Conservation (phyloP, 2,888 invertebrate species). For the Pachycephus smyrnensis region DNA sequence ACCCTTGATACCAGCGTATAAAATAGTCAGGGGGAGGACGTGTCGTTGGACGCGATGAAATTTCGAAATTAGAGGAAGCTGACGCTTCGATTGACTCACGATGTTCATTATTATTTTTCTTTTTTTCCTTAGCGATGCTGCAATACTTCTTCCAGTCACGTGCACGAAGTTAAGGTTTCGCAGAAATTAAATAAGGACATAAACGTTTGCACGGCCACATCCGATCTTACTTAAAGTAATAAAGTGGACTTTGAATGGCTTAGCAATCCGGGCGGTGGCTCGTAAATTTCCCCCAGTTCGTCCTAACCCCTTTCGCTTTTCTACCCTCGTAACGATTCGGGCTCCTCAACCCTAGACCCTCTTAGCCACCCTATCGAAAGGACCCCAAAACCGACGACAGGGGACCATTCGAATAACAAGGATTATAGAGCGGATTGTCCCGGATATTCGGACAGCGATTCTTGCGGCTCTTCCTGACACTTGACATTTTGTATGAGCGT, state of each 20-base stretch:
- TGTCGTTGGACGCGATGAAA: background rate
- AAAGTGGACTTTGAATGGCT: slow-evolving; percentile 50
- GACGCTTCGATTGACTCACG: background rate
- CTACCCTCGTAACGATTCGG: slow-evolving; percentile 12
- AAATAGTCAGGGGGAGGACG: background rate
- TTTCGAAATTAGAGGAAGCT: background rate
- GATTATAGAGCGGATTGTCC: slow-evolving; percentile 39
- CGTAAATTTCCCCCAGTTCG: slow-evolving; percentile 44
- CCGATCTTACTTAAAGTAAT: slow-evolving; percentile 49
- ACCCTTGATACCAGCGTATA: background rate
- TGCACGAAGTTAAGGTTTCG: background rate
- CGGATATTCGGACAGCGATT: slow-evolving; percentile 25
- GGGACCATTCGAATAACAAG: slow-evolving; percentile 44
- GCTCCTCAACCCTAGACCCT: slow-evolving; percentile 36
- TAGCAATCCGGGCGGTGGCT: slow-evolving; percentile 44
- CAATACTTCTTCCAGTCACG: background rate
- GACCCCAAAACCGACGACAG: slow-evolving; percentile 37
- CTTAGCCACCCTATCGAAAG: slow-evolving; percentile 43
- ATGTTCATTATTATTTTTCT: too few relatives aligned
- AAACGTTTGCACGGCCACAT: slow-evolving; percentile 1
- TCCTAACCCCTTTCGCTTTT: background rate
- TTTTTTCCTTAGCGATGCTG: background rate
- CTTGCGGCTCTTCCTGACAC: slow-evolving; percentile 20
- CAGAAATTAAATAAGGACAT: background rate
- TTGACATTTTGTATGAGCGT: background rate